These are phyloP conservation scores for Pleuronectes platessa DNA, from an alignment of 2,113 vertebrate genomes.

Conservation along the genomic window DNA sequence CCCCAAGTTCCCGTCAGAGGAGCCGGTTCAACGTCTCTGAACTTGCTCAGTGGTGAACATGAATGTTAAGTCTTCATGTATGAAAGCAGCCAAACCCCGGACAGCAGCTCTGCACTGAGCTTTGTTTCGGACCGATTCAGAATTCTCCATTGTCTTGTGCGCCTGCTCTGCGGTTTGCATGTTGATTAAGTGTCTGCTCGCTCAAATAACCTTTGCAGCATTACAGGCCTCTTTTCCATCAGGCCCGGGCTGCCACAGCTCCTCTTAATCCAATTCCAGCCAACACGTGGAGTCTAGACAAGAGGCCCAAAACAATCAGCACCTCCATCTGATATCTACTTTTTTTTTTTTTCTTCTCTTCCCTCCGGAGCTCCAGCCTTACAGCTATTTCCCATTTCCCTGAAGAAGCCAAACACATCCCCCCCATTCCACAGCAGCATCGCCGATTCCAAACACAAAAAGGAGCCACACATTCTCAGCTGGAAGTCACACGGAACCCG, in stretches of 20 bases:
- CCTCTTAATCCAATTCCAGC: constrained; percentile 62
- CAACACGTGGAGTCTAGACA: constrained; percentile 73
- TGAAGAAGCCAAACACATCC: constrained; percentile 34
- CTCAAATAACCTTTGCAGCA: constrained; percentile 48
- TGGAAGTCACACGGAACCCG: constrained; percentile 69
- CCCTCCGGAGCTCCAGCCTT: constrained; percentile 2
- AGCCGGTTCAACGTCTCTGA: constrained; percentile 11
- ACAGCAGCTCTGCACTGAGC: constrained; percentile 19
- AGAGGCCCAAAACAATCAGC: constrained; percentile 44
- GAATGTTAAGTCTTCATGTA: constrained; percentile 21
- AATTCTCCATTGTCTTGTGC: constrained; percentile 34
- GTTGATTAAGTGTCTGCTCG: constrained; percentile 68
- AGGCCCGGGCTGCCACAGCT: constrained; percentile 33
- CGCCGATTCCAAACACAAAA: constrained; percentile 40
- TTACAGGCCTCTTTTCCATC: constrained; percentile 66
- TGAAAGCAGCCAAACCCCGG: constrained; percentile 51
- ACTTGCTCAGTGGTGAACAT: constrained; percentile 18
- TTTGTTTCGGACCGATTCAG: constrained; percentile 45
- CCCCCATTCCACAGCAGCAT: constrained; percentile 15
- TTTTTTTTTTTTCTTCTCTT: constrained; percentile 26
- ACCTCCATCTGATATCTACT: constrained; percentile 41
- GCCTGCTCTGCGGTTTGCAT: constrained; percentile 55
- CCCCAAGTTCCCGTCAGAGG: background rate
- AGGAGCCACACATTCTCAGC: constrained; percentile 62
- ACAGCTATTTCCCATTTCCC: constrained; percentile 33